These are phyloP conservation scores for Antechinus stuartii DNA, from an alignment of 2,113 vertebrate species.

Conservation along the genomic window DNA sequence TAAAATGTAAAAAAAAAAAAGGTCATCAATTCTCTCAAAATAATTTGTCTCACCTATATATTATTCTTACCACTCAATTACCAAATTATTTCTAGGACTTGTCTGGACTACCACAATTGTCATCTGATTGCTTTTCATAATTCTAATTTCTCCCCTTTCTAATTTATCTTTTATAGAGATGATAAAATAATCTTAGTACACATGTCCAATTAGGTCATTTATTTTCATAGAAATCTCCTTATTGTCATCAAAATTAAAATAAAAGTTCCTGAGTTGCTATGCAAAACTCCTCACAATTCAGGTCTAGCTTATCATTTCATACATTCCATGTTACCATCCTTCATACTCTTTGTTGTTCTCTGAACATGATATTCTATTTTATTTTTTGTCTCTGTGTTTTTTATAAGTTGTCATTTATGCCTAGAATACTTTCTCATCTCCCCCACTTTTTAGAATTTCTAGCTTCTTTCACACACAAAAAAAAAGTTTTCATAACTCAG, in stretches of 20 bases:
- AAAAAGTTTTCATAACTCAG: too few species aligned
- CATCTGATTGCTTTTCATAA: neutral
- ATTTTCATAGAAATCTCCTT: neutral
- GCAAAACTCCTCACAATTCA: neutral
- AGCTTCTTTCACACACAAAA: neutral
- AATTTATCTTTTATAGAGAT: neutral
- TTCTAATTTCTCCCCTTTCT: neutral
- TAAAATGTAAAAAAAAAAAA: too few species aligned
- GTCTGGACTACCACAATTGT: neutral
- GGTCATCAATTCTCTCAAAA: too few species aligned
- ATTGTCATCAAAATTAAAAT: neutral
- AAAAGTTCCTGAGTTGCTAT: neutral
- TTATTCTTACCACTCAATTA: neutral
- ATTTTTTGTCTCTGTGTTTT: neutral
- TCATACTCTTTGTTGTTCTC: neutral
- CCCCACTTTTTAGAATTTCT: neutral
- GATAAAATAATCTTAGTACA: neutral
- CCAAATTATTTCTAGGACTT: neutral
- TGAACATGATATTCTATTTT: neutral
- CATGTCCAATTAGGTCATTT: neutral
- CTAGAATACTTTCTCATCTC: neutral
- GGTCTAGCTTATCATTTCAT: neutral
- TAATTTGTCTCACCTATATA: too few species aligned
- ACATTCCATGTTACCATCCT: neutral
- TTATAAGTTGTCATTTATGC: neutral